Conservation (phyloP, 2,113 vertebrate species). For the Carettochelys insculpta region DNA sequence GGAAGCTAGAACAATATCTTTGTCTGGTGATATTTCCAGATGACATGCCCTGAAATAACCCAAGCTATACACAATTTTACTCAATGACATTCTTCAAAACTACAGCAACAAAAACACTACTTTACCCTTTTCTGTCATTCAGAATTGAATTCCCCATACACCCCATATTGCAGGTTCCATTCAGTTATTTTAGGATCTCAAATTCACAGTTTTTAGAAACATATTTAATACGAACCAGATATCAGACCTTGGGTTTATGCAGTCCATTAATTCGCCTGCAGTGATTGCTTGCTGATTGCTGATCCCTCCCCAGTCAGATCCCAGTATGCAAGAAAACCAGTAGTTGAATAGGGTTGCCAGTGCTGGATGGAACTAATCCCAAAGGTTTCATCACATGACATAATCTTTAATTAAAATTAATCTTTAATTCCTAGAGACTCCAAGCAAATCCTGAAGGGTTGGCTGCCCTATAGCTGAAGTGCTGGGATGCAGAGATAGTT, state of each 20-base stretch:
- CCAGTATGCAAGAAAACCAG: not conserved
- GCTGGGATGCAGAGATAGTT: not conserved
- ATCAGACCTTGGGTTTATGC: not conserved
- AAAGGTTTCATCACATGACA: too few relatives aligned
- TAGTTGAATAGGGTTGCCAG: not conserved
- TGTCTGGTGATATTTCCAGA: conserved; percentile 21
- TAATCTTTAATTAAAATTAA: too few relatives aligned
- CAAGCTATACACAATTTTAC: not conserved
- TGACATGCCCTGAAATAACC: not conserved
- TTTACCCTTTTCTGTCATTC: not conserved
- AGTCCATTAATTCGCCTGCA: not conserved
- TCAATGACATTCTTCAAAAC: not conserved
- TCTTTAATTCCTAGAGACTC: too few relatives aligned
- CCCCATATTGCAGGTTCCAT: not conserved
- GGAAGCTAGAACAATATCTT: not conserved
- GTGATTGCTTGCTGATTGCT: not conserved
- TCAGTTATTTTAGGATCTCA: not conserved
- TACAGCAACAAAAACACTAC: fast-evolving
- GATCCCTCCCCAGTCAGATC: not conserved
- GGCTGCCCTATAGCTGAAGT: not conserved
- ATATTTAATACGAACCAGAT: not conserved
- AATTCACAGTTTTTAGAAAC: not conserved
- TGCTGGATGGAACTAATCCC: too few relatives aligned
- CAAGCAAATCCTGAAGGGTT: too few relatives aligned
- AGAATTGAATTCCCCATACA: not conserved